Base-by-base conservation (phyloP, 2,113 vertebrate species). In the Stercorarius parasiticus region DNA sequence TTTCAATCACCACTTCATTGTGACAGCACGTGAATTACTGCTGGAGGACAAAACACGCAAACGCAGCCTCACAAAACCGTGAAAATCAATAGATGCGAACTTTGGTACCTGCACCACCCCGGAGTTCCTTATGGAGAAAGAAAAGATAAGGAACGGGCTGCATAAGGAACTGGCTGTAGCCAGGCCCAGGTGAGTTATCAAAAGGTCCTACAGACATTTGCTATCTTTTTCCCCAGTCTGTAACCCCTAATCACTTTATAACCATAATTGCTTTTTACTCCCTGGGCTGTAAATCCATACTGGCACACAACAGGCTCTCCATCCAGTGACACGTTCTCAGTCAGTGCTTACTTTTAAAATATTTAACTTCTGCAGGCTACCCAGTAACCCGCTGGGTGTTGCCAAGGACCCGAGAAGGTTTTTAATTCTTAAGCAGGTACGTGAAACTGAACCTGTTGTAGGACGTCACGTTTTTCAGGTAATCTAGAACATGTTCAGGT, bases 291-390 rank as follows among this genome's bases (percentile, higher is more conserved):
- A 76, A 91, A 69, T 36, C 70, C 81, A 18, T 11, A 11, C 55
- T 17, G 56, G 59, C n/a, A 20, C 6, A 11, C 26, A 78, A 0
- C 5, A 71, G 86, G 20, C 56, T 34, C 30, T 47, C 49, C 64
- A 29, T 27, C 53, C 78, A 40, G 78, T 2, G 47, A 11, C 78
- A 53, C 25, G 1, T 3, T 9, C 12, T 6, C 72, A 77, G 77
- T 61, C 61, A 13, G 32, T 1, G 58, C 82, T 71, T 9, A 2
- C 50, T 88, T 72, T 13, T 95, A 23, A 86, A 96, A 92, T 67
- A 78, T 88, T 95, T 38, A 93, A 78, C 87, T 87, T 70, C 70
- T 69, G n/a, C 40, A 43, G 84, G 90, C 90, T 84, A 26, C 95
- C 83, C 86, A 77, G 72, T 45, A 74, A 91, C 73, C 26, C 5